Evolutionary conservation across 1,140 invertebrate genomes (phyloP).

Genomic region (Galleria mellonella): DNA sequence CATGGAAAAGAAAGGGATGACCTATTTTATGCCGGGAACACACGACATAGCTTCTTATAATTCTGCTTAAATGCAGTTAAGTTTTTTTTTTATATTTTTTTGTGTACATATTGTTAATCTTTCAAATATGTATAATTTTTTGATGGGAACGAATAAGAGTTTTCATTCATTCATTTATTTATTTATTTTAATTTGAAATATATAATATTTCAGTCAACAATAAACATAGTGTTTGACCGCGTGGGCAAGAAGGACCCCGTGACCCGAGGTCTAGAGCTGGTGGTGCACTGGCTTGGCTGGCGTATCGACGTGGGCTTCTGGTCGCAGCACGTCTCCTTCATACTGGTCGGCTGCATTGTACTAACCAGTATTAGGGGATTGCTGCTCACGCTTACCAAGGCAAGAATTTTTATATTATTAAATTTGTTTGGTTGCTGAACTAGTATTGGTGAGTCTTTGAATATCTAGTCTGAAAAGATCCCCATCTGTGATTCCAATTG

Average conservation of each 20-base stretch:
- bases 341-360: slow-evolving; percentile 97
- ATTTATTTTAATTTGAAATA: slow-evolving; percentile 1
- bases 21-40: too few relatives aligned
- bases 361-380: slow-evolving; percentile 98
- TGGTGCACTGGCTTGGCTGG: slow-evolving; percentile 97
- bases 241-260: slow-evolving; percentile 99
- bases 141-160: too few relatives aligned
- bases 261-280: slow-evolving; percentile 96
- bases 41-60: too few relatives aligned
- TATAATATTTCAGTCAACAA: slow-evolving; percentile 82
- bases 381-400: slow-evolving; percentile 97
- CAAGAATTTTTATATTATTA: slow-evolving; percentile 44
- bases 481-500: too few relatives aligned
- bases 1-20: too few relatives aligned
- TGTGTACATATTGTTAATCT: not conserved
- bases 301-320: slow-evolving; percentile 98
- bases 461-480: too few relatives aligned
- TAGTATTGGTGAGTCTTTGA: too few relatives aligned
- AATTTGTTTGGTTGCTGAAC: not conserved
- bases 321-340: slow-evolving; percentile 99
- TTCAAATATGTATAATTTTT: too few relatives aligned
- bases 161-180: too few relatives aligned
- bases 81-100: too few relatives aligned
- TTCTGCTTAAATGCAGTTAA: too few relatives aligned
- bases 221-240: slow-evolving; percentile 99